Percentiles rank a stretch among this genome's conserved stretches.
Conservation (phyloP, 2,113 vertebrate species). For the Colius striatus region DNA sequence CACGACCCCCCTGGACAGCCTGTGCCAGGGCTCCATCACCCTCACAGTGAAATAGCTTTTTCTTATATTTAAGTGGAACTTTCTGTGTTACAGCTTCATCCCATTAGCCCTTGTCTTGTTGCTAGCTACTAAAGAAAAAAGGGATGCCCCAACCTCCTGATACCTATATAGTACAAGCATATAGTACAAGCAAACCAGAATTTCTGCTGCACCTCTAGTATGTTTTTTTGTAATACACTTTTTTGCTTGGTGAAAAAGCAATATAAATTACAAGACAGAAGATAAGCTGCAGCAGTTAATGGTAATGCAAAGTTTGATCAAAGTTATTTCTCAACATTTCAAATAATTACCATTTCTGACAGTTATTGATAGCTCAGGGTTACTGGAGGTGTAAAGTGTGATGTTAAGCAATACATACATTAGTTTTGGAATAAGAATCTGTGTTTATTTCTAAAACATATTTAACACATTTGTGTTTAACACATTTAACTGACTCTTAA, state of each 20-base stretch:
- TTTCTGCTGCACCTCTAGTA: background rate
- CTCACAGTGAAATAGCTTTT: too few species aligned
- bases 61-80: too few species aligned
- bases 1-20: too few species aligned
- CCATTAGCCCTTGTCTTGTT: too few species aligned
- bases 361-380: background rate
- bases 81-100: too few species aligned
- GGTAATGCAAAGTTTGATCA: background rate
- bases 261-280: background rate
- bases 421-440: background rate
- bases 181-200: background rate
- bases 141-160: too few species aligned
- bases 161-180: too few species aligned
- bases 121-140: too few species aligned
- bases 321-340: background rate
- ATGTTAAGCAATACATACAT: background rate
- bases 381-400: background rate
- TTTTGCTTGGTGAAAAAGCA: background rate
- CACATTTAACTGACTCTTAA: background rate
- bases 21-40: too few species aligned
- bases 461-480: background rate
- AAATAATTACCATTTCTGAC: background rate
- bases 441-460: background rate
- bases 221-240: background rate
- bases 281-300: background rate